Base-by-base conservation (phyloP, 2,797 vertebrate species). In the Cryptoprocta ferox region DNA sequence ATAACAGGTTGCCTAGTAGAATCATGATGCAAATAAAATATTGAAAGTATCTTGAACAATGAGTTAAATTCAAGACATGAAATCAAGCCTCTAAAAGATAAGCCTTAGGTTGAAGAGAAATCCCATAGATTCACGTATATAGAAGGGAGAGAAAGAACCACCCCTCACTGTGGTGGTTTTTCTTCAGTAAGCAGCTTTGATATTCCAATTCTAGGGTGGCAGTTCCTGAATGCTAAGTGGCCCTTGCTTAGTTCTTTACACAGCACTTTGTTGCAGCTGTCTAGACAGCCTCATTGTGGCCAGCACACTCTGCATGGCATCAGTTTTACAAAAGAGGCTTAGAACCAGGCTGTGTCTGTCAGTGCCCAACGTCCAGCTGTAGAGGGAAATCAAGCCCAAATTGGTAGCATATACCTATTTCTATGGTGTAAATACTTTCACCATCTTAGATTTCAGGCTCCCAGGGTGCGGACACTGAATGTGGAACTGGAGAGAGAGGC, bases 61-160 rank as follows among this genome's bases (percentile, higher is more conserved):
- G 48, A 89, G 18, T 82, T 83, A 35, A 96, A 92, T 45, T 89
- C 45, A 90, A 94, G 61, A 86, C 28, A 45, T 86, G 71, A 92
- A 93, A 83, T 18, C 0, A 48, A 86, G 65, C 11, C 5, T 66
- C 26, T 42, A 61, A 78, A 84, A 85, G 32, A 45, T 26, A 76
- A 90, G 32, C 1, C 21, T 48, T 80, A 26, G 14, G 35, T 76
- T 90, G 32, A 39, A 26, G 79, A 84, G 39, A 26, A 21, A 35
- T 0, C 10, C 2, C 35, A 30, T 18, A 32, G 9, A 84, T 15
- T 68, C 70, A 76, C 15, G 35, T 70, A 4, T 30, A 50, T 7
- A 90, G 32, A 76, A 82, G 6, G 30, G 65, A n/a, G 91, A 73
- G 78, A 78, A 84, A 79, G 53, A 53, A 24, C 21, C 50, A 71